phyloP scores from a whole-genome alignment of 2,113 vertebrate genomes.

The Mobula hypostoma region DNA sequence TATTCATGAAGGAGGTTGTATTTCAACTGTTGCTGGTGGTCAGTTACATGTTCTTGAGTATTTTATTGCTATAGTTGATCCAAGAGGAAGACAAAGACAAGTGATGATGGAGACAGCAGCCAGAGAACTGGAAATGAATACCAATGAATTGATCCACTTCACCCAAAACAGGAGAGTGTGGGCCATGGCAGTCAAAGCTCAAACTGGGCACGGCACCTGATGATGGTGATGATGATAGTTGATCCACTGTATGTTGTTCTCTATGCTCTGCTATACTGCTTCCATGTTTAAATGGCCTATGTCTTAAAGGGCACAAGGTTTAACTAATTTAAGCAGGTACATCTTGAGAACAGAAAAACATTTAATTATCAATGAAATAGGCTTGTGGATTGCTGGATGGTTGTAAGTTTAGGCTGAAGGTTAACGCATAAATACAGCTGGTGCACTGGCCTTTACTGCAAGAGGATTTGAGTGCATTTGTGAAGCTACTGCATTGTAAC shows the following conservation, averaged over 20 bases:
- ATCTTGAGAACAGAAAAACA: background rate
- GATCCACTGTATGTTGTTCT: too few species aligned
- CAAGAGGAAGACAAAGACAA: too few species aligned
- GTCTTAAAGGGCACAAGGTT: background rate
- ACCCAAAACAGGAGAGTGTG: too few species aligned
- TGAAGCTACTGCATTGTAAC: too few species aligned
- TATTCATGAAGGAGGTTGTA: background rate
- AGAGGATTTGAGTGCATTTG: too few species aligned
- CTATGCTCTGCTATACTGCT: background rate
- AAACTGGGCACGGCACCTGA: too few species aligned
- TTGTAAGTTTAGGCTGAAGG: background rate
- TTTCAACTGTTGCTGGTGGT: background rate
- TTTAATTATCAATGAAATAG: background rate
- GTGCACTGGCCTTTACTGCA: too few species aligned
- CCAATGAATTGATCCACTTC: too few species aligned
- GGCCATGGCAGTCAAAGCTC: too few species aligned
- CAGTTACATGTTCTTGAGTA: background rate
- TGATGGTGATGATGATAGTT: background rate
- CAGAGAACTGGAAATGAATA: too few species aligned
- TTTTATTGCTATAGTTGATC: background rate
- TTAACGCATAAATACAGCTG: too few species aligned
- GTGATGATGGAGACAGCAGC: too few species aligned
- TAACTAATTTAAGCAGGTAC: background rate
- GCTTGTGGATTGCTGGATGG: background rate
- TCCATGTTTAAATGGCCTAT: background rate